phyloP scores from a whole-genome alignment of 2,797 vertebrate species.

The Mastacembelus armatus region DNA sequence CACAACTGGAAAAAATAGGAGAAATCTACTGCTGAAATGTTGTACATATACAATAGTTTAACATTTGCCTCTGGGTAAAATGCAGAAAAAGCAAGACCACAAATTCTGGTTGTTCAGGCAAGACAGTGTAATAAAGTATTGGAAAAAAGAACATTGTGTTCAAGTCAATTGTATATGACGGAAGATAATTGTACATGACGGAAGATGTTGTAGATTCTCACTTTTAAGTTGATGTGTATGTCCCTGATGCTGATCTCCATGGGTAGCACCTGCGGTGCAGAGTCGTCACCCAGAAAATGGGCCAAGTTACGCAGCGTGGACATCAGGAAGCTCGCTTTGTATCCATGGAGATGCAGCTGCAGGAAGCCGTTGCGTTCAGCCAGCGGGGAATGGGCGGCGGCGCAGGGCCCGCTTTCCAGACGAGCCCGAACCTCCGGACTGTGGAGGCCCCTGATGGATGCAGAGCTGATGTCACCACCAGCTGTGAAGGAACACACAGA shows the following conservation, averaged over 20 bases:
- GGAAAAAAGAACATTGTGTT: too few relatives aligned
- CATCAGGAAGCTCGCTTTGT: slow-evolving; percentile 91
- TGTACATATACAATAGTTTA: not conserved
- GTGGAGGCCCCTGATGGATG: slow-evolving; percentile 60
- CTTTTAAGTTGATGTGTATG: slow-evolving; percentile 91
- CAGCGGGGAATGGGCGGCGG: slow-evolving; percentile 88
- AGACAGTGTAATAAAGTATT: too few relatives aligned
- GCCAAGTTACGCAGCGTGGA: slow-evolving; percentile 94
- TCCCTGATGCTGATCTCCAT: slow-evolving; percentile 95
- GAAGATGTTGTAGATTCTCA: slow-evolving; percentile 53
- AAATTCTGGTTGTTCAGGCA: not conserved
- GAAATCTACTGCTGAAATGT: slow-evolving; percentile 15
- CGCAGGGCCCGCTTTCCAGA: slow-evolving; percentile 91
- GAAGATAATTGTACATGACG: not conserved
- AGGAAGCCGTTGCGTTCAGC: slow-evolving; percentile 95
- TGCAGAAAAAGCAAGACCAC: not conserved
- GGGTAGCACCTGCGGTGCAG: slow-evolving; percentile 91
- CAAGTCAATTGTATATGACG: not conserved
- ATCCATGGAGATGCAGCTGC: slow-evolving; percentile 91
- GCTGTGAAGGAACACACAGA: slow-evolving; percentile 20
- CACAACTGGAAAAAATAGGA: slow-evolving; percentile 14
- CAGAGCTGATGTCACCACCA: slow-evolving; percentile 33
- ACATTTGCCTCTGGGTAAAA: not conserved
- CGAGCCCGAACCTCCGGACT: slow-evolving; percentile 90
- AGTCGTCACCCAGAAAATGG: slow-evolving; percentile 93